Evolutionary conservation across 2,113 vertebrate species (phyloP).

Genomic region (Nothoprocta perdicaria): DNA sequence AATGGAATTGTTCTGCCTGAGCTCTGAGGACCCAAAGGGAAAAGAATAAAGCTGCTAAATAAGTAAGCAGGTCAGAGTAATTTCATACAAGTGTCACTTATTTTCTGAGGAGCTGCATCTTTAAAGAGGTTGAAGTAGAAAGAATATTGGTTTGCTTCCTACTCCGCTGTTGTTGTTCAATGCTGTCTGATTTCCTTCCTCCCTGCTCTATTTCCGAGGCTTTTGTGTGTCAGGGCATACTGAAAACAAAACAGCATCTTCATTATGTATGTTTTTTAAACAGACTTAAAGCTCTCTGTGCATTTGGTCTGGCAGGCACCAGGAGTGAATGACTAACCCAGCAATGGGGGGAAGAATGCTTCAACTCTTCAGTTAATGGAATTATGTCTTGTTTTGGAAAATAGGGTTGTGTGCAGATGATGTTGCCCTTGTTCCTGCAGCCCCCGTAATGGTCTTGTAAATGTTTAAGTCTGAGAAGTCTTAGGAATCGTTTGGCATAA

Average conservation of each 20-base stretch:
- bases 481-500: background rate
- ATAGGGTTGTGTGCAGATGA: background rate
- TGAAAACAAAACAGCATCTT: background rate
- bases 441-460: background rate
- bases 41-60: background rate
- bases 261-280: background rate
- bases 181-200: conserved; percentile 33
- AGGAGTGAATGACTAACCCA: background rate
- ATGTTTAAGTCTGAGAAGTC: background rate
- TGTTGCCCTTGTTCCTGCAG: background rate
- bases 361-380: background rate
- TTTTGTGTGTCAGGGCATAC: background rate
- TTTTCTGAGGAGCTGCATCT: background rate
- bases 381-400: background rate
- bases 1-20: background rate
- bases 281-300: background rate
- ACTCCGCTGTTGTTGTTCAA: background rate
- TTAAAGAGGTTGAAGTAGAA: background rate
- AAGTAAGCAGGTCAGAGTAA: background rate
- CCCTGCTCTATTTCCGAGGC: background rate
- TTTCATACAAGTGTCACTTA: background rate
- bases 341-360: background rate
- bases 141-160: background rate
- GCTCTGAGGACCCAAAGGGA: background rate
- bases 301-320: fast-evolving